Evolutionary conservation across 2,797 vertebrate species (phyloP).

Genomic region (Cephalopachus bancanus): DNA sequence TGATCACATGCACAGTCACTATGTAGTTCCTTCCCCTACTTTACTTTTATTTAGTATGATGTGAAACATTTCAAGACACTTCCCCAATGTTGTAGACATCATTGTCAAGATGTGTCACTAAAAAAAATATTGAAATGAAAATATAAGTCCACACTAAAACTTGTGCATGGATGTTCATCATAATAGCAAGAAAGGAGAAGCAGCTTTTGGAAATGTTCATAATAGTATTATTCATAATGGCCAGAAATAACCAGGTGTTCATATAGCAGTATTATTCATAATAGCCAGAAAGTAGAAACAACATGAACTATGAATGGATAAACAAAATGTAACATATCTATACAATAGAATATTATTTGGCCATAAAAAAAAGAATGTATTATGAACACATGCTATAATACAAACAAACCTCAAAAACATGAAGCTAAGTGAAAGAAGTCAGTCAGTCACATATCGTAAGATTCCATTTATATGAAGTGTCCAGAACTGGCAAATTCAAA

Average conservation of each 20-base stretch:
- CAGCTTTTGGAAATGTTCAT: background rate
- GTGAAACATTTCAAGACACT: background rate
- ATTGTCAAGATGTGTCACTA: background rate
- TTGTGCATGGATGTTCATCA: background rate
- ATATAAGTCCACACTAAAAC: background rate
- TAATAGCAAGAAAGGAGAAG: background rate
- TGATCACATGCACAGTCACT: background rate
- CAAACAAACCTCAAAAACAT: background rate
- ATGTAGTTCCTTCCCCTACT: background rate
- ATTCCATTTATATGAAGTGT: background rate
- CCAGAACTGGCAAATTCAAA: background rate
- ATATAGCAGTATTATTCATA: background rate
- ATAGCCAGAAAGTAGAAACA: background rate
- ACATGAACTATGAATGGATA: background rate
- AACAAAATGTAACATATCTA: background rate
- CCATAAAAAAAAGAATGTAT: background rate
- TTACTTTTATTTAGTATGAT: background rate
- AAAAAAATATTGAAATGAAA: background rate
- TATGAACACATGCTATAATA: background rate
- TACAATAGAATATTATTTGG: background rate
- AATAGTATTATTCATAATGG: background rate
- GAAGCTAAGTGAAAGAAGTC: background rate
- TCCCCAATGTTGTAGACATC: background rate
- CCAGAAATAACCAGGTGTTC: background rate
- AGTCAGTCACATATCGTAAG: background rate